Evolutionary conservation across 1,140 invertebrate genomes (phyloP), one percentile per base, ranked within the genome.

Genomic region (Eriosoma lanigerum): DNA sequence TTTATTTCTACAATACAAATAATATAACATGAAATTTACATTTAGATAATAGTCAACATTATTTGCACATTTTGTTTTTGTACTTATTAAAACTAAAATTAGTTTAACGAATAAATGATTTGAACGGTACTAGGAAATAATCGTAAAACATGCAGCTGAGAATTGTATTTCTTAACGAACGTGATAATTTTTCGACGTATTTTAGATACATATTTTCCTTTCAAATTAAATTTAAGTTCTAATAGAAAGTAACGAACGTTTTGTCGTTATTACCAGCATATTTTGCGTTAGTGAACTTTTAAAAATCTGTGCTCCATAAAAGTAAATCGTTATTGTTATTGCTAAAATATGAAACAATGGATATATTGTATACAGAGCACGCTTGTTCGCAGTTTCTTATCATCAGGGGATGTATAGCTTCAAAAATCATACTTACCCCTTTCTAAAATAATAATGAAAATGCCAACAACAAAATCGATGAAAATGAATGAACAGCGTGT

Each of bases 301-400:
- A 76, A 60, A 78, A 78, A 78, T 78, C 75, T 44, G 52, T 44
- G 73, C 73, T 21, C 54, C 75, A 78, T 78, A 78, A 78, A 78
- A 76, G 32, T 76, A 44, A 76, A 78, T 78, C 38, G 54, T 62
- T 78, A 78, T 78, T 62, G 75, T 78, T 78, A 60, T 78, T 62
- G 75, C 75, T 62, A 62, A 78, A 78, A 78, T 78, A 78, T 62
- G 75, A 78, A 78, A 78, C 75, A 78, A 78, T 62, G 32, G 54
- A 26, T 60, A 46, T 56, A 56, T 60, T 17, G 38, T 46, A 56
- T 4, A 75, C 72, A 58, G 32, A 9, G 29, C 52, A 44, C 72
- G 52, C 12, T 44, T 29, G 12, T 58, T 76, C 21, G 12, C 56
- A 62, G 75, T 76, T 60, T 54, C 73, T 76, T 76, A 60, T 60